Evolutionary conservation across 2,888 invertebrate genomes (phyloP), one percentile per base, ranked within the genome.

Genomic region (Synergus laeviventris): DNA sequence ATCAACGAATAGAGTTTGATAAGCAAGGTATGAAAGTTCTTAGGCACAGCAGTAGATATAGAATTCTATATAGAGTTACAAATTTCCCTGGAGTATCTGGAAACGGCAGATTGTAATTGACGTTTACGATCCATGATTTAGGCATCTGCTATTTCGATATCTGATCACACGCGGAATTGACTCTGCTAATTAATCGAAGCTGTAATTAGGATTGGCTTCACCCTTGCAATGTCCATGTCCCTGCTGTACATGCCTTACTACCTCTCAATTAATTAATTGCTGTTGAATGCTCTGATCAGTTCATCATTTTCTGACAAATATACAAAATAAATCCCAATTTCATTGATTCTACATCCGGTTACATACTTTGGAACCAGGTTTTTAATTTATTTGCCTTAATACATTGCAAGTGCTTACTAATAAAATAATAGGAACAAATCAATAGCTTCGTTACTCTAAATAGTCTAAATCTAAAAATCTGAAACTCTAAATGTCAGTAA

Each of bases 181-280:
- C 70, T 31, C 49, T 24, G 31, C 70, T 70, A 70, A 70, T 70
- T 70, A 70, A 70, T 70, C 49, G 70, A 31, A 49, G 16, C 31
- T 70, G 70, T 70, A 70, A 70, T 70, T 70, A 31, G 70, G 49
- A 70, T 49, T 70, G 70, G 45, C 49, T 70, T 70, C 49, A 70
- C 70, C 70, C 49, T 14, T 64, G 64, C 21, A 42, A 42, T 21
- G 39, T 42, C 11, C 38, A 18, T 64, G 42, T 64, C 39, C 21
- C 42, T 54, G 21, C 16, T n/a, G 11, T 36, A 16, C 49, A 45
- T 62, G 74, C 70, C 78, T 77, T 77, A 59, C 80, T 54, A 73
- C 36, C 74, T 74, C 66, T 79, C 79, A 79, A 82, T 85, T 81
- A 83, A 85, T 85, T 76, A 81, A 80, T 78, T 77, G 79, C 78